phyloP scores from a whole-genome alignment of 2,797 vertebrate species.

The Botia almorhae region DNA sequence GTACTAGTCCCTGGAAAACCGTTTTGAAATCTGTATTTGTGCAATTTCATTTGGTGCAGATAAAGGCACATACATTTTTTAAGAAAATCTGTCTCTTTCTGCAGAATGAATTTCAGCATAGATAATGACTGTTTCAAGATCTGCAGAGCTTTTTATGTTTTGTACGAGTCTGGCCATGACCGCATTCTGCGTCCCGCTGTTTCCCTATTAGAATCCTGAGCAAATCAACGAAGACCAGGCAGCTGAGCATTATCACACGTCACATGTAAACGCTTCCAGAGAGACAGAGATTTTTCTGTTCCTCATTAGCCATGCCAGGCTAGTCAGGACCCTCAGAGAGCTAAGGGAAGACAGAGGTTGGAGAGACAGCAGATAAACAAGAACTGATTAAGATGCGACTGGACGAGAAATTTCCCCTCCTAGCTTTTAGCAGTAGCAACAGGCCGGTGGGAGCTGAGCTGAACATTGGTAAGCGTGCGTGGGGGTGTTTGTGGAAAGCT shows the following conservation, averaged over 20 bases:
- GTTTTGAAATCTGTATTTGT: too few relatives aligned
- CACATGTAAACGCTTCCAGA: slow-evolving; percentile 27
- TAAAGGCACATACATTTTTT: neutral
- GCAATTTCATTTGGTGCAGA: neutral
- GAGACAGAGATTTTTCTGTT: neutral
- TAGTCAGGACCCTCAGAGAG: slow-evolving; percentile 34
- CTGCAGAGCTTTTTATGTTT: neutral
- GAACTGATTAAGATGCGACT: slow-evolving; percentile 12
- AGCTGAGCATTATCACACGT: slow-evolving; percentile 36
- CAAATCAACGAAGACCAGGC: slow-evolving; percentile 23
- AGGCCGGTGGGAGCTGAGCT: slow-evolving; percentile 31
- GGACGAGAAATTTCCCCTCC: slow-evolving; percentile 39
- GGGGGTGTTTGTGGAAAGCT: slow-evolving; percentile 22
- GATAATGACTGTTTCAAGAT: neutral
- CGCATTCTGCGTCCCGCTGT: slow-evolving; percentile 29
- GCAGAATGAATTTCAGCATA: neutral
- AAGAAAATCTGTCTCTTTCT: slow-evolving; percentile 41
- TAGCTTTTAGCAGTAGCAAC: slow-evolving; percentile 23
- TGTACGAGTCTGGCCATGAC: slow-evolving; percentile 16
- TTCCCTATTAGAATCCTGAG: slow-evolving; percentile 40
- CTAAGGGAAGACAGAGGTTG: slow-evolving; percentile 7
- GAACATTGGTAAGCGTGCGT: slow-evolving; percentile 21
- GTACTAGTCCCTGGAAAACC: neutral
- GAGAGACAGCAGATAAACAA: slow-evolving; percentile 10
- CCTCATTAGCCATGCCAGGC: slow-evolving; percentile 35